These are phyloP conservation scores for Platysteira castanea DNA, from an alignment of 2,113 vertebrate species.

Conservation along the genomic window DNA sequence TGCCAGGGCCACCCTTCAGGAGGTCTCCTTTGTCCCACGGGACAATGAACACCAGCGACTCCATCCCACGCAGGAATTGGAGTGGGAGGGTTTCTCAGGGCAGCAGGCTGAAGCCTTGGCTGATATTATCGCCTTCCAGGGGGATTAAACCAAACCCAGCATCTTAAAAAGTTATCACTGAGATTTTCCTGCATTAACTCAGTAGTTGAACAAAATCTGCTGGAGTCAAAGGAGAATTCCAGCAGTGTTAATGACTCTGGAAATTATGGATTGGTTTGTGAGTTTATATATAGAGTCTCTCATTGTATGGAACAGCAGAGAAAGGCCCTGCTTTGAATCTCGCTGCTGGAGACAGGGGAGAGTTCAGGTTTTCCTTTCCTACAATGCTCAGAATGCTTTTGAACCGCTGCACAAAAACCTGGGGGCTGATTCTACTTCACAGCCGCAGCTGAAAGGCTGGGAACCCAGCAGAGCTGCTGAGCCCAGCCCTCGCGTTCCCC, in stretches of 20 bases:
- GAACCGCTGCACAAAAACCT: not conserved
- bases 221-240: constrained; percentile 26
- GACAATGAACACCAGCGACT: not conserved
- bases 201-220: constrained; percentile 4
- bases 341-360: not conserved
- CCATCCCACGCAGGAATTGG: accelerated
- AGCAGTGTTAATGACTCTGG: constrained; percentile 42
- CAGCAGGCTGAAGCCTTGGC: not conserved
- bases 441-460: not conserved
- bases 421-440: not conserved
- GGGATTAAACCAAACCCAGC: not conserved
- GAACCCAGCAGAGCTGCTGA: not conserved
- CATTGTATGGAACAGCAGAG: not conserved
- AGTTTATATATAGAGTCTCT: constrained; percentile 35
- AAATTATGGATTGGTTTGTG: constrained; percentile 26
- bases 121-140: not conserved
- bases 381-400: not conserved
- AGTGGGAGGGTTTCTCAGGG: not conserved
- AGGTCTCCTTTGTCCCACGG: not conserved
- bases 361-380: constrained; percentile 11
- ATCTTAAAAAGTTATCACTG: not conserved
- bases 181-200: constrained; percentile 23
- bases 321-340: not conserved
- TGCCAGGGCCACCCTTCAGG: not conserved
- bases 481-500: not conserved